Evolutionary conservation across 1,140 invertebrate species (phyloP), one percentile per base, ranked within the genome.

Genomic region (Drosophila seguyi): DNA sequence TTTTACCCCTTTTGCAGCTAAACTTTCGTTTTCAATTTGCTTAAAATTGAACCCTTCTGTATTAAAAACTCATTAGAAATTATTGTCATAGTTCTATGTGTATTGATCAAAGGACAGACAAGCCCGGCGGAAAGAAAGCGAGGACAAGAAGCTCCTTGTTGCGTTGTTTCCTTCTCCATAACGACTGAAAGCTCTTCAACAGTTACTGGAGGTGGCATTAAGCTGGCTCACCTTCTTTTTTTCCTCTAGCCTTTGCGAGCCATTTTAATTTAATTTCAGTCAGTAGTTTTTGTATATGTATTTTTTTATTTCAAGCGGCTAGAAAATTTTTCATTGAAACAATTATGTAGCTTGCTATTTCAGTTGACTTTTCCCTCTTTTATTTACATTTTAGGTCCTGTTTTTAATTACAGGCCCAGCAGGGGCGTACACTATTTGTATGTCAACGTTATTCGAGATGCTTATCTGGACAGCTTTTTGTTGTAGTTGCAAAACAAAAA

Each of bases 361-460:
- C 13, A 18, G 47, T 48, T 48, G 8, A 7, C 4, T 4, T 34
- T 13, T 5, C 1, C 34, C 10, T 1, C 16, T 38, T 61, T 50
- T 61, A 36, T 36, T 38, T 16, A 8, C 20, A 6, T 34, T 53
- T 36, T 22, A 36, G 18, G 18, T 27, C 45, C 31, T 14, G n/a
- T 13, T 61, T 61, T 61, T 61, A 61, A 61, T 61, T 53, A 61
- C 59, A n/a, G 34, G 16, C 31, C 29, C 31, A 14, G 22, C 20
- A 50, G 16, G 34, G 31, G 20, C 34, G 47, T 8, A 22, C 14
- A 52, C 16, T 27, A 27, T 52, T 52, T 39, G 34, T 34, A 20
- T 52, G 59, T 53, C 34, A 53, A 29, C 48, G n/a, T 20, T 39
- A 13, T 53, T 20, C 13, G 6, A 61, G 59, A 61, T 61, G 14